Conservation (phyloP, 2,113 vertebrate genomes). For the Dolichallabes microphthalmus region DNA sequence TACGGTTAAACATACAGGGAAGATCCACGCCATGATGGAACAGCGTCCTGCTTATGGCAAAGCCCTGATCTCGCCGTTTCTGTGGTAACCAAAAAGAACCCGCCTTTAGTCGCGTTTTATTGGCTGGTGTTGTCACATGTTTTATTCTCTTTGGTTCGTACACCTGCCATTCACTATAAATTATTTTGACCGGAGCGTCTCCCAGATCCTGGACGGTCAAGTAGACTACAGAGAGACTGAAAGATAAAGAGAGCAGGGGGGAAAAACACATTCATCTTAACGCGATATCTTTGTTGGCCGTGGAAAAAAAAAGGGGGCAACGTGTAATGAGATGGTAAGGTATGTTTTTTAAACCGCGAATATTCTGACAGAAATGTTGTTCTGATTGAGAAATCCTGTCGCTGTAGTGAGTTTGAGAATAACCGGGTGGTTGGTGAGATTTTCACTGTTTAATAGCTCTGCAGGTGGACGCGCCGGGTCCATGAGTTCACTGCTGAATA, state of each 20-base stretch:
- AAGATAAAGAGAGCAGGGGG: not conserved
- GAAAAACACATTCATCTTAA: not conserved
- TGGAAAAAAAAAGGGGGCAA: not conserved
- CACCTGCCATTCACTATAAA: not conserved
- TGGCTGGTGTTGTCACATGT: not conserved
- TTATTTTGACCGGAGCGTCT: slow-evolving; percentile 23
- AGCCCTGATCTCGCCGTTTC: slow-evolving; percentile 33
- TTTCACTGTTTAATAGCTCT: not conserved
- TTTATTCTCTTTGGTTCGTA: slow-evolving; percentile 15
- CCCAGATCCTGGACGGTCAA: not conserved
- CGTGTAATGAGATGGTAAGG: slow-evolving; percentile 31
- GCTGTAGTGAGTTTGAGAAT: not conserved
- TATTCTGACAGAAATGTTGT: not conserved
- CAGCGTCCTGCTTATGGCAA: not conserved
- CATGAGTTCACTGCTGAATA: not conserved
- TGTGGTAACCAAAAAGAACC: slow-evolving; percentile 29
- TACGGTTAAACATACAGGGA: not conserved
- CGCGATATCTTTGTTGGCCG: not conserved
- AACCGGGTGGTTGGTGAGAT: not conserved
- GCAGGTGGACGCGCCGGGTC: slow-evolving; percentile 18
- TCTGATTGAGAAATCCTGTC: not conserved
- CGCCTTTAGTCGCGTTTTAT: not conserved
- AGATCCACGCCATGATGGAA: not conserved
- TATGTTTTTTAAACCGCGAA: not conserved
- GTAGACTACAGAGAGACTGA: not conserved